Base-by-base conservation (phyloP, 2,113 vertebrate genomes). In the Alligator mississippiensis region DNA sequence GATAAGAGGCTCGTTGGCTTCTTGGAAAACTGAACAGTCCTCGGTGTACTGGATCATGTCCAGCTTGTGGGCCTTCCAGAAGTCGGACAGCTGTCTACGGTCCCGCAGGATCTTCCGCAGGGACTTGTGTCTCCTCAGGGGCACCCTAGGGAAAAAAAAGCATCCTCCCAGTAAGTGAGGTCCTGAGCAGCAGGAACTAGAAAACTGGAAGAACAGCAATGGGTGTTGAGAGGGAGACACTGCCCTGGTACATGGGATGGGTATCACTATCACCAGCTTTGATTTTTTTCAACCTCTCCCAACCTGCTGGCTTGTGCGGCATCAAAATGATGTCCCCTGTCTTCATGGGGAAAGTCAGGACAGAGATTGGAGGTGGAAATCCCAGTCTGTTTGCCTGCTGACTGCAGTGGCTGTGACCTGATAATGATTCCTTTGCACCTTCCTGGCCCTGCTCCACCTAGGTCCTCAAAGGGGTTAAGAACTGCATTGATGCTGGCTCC, bases 1-100 rank as follows among this genome's bases (percentile, higher is more conserved):
- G 93, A 97, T 64, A 89, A 98, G 98, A 25, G 98, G 98, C 86
- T 98, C 98, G 0, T 38, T 97, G 87, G 34, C 27, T 11, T 93
- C 84, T 3, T 6, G 68, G 59, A 94, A 94, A 61, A 10, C 74
- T 0, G 61, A 2, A 28, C 98, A 98, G 28, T 96, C 94, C 80
- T 98, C 96, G 0, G 34, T 95, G 89, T 82, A 86, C 17, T 97
- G 96, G 15, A 94, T n/a, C 96, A 38, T 79, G 79, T 97, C 97
- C 13, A 94, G 19, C 70, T 76, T 90, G 55, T 95, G 95, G 7
- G 93, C 87, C 47, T 96, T 97, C 98, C 98, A 98, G 90, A 98
- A 93, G 19, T 97, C 92, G 13, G 96, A 94, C 72, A 98, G 97
- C 77, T 85, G 95, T 84, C 97, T 97, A 5, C 38, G 95, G 0